Base-by-base conservation (phyloP, 1,140 invertebrate species). In the Stegodyphus mimosarum region DNA sequence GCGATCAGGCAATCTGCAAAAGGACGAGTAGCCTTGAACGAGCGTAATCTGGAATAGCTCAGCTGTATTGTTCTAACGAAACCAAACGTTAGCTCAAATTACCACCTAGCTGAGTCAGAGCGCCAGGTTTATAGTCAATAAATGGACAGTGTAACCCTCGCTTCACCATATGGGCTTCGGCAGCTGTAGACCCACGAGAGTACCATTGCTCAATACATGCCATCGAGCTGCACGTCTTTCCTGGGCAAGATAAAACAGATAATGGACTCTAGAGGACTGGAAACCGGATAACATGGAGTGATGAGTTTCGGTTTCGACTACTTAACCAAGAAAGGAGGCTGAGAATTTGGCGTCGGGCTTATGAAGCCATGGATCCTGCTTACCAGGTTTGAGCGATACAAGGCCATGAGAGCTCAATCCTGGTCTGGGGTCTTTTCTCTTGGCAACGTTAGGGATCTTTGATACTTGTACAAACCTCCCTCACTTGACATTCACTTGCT, bases 31-130 rank as follows among this genome's bases (percentile, higher is more conserved):
- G 55, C 55, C 1, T 60, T 60, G 55, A 60, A 10, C 2, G 55
- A 10, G 55, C 15, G 55, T 1, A 5, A 5, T 60, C 1, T 10
- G 5, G 5, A 5, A 60, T 5, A 1, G 55, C 55, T 60, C 55
- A 60, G 55, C 9, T 5, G 55, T 60, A 60, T 60, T 60, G 5
- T 60, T 2, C 55, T 15, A 10, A 5, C 5, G 15, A 60, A 60
- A 5, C 10, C 9, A 69, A 69, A 69, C 6, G 17, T 69, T 69
- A 48, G 66, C 66, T 69, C n/a, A 69, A 69, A 69, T 69, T 69
- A 48, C 11, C 66, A 69, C 6, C 66, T 2, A 48, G n/a, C 17
- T 48, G 66, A 69, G 6, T 48, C 9, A 18, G 11, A 48, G 66
- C 9, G 9, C 66, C 66, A 69, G 66, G 2, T n/a, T 2, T n/a